Evolutionary conservation across 2,888 invertebrate species (phyloP).

Genomic region (Pseudococcus longispinus): DNA sequence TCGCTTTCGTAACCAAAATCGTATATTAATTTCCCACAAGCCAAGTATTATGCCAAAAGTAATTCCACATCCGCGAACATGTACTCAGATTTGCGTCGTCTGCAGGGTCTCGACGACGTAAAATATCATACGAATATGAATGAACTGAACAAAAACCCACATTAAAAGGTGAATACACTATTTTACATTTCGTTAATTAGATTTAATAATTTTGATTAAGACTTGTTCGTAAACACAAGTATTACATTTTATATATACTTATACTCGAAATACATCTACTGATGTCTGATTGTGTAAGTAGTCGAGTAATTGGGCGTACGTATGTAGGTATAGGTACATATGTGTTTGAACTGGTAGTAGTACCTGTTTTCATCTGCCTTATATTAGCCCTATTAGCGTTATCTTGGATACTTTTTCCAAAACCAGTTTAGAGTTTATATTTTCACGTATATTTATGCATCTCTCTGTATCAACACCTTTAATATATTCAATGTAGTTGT

Average conservation of each 20-base stretch:
- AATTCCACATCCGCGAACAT: neutral
- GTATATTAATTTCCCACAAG: neutral
- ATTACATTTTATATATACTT: neutral
- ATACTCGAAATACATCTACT: too few relatives aligned
- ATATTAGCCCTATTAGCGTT: neutral
- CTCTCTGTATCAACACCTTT: slow-evolving; percentile 17
- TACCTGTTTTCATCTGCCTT: neutral
- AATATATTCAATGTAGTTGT: slow-evolving; percentile 13
- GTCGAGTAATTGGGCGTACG: neutral
- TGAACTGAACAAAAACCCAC: neutral
- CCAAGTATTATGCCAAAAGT: neutral
- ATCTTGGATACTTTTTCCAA: neutral
- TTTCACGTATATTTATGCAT: neutral
- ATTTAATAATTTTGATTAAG: slow-evolving; percentile 12
- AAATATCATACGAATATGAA: too few relatives aligned
- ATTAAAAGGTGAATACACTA: neutral
- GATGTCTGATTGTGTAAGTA: neutral
- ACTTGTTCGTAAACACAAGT: neutral
- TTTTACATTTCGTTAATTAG: neutral
- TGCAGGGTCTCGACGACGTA: neutral
- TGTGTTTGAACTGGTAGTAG: neutral
- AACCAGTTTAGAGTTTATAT: slow-evolving; percentile 15
- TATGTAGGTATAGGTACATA: neutral
- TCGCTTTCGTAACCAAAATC: neutral
- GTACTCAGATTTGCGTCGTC: neutral